phyloP scores from a whole-genome alignment of 2,888 invertebrate species.

The Drosophila kuntzei region DNA sequence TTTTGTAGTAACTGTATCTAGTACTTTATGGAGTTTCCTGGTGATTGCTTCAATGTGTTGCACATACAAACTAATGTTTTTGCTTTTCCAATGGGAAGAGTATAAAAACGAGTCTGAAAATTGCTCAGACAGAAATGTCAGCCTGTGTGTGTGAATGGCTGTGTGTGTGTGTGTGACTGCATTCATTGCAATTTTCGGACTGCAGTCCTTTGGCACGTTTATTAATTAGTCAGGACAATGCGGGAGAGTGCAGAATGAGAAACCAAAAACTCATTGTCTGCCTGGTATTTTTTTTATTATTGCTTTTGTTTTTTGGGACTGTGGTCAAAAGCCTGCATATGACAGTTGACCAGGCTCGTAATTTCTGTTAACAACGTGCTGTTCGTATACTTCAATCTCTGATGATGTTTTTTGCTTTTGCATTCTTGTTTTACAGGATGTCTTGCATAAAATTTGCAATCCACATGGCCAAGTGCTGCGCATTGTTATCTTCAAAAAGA shows the following conservation, averaged over 20 bases:
- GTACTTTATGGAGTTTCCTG: no score
- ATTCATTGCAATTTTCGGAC: constrained; percentile 44
- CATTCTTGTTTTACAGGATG: constrained; percentile 92
- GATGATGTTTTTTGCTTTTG: not conserved
- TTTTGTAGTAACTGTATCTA: no score
- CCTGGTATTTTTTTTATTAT: constrained; percentile 5
- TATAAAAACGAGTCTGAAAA: constrained; percentile 22
- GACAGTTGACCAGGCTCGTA: constrained; percentile 31
- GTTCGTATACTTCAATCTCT: constrained; percentile 22
- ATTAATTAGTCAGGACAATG: constrained; percentile 66
- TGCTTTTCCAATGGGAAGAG: not conserved
- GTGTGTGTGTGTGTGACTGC: constrained; percentile 25
- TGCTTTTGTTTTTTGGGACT: not conserved
- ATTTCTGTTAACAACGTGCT: constrained; percentile 30
- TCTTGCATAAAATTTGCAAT: constrained; percentile 98
- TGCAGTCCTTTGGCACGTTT: constrained; percentile 35
- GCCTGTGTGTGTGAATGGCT: not conserved
- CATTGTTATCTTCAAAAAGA: constrained; percentile 99
- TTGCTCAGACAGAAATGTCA: constrained; percentile 27
- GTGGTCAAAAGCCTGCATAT: constrained; percentile 27
- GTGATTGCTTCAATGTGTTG: no score
- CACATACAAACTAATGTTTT: not conserved
- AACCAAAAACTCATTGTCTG: constrained; percentile 30
- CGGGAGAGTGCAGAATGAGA: constrained; percentile 5
- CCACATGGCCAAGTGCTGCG: constrained; percentile 97